phyloP scores from a whole-genome alignment of 2,113 vertebrate genomes.

The Callopanchax toddi region DNA sequence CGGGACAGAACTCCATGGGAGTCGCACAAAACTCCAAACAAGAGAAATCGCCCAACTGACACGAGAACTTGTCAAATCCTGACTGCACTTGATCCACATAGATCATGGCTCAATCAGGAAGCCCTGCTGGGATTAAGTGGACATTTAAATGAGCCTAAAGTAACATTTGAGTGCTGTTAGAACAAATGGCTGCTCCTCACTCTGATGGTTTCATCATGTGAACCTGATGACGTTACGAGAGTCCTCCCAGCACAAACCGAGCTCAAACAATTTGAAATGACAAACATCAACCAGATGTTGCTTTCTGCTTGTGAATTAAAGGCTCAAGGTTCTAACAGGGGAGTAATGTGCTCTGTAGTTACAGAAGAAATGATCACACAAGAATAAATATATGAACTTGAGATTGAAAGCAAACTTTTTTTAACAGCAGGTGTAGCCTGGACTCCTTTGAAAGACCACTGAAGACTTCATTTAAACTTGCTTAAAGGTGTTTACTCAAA shows the following conservation, averaged over 20 bases:
- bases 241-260: too few species aligned
- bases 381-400: too few species aligned
- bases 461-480: too few species aligned
- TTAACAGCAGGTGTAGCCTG: too few species aligned
- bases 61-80: neutral
- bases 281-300: neutral
- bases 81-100: conserved; percentile 5
- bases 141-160: neutral
- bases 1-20: conserved; percentile 28
- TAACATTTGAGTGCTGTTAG: neutral
- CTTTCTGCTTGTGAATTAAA: too few species aligned
- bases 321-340: too few species aligned
- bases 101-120: conserved; percentile 7
- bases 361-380: too few species aligned
- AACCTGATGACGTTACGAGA: conserved; percentile 32
- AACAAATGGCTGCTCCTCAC: conserved; percentile 3
- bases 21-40: conserved; percentile 30
- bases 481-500: too few species aligned
- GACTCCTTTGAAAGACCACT: too few species aligned
- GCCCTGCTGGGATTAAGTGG: neutral
- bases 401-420: too few species aligned
- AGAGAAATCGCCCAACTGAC: conserved; percentile 2
- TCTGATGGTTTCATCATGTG: conserved; percentile 36
- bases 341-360: too few species aligned
- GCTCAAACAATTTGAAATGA: neutral